These are phyloP conservation scores for Eriosoma lanigerum DNA, from an alignment of 1,140 invertebrate genomes.

Conservation along the genomic window DNA sequence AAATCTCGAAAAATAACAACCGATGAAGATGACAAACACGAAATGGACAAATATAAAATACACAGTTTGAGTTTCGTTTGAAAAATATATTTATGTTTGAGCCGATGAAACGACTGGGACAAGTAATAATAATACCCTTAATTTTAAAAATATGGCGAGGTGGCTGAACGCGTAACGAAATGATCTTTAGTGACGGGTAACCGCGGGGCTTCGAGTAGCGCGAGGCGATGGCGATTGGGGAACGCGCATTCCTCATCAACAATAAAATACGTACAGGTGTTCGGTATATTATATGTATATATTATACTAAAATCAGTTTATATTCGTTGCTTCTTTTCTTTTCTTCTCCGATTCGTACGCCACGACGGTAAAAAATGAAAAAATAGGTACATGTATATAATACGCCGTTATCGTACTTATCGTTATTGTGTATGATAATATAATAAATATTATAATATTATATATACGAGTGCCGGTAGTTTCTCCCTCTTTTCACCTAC, in stretches of 20 bases:
- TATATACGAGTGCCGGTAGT: not conserved
- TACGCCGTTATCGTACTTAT: not conserved
- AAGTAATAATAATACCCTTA: too few relatives aligned
- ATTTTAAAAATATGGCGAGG: too few relatives aligned
- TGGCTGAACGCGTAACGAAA: not conserved
- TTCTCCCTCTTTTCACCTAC: conserved; percentile 13
- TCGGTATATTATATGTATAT: not conserved
- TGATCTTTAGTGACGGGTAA: not conserved
- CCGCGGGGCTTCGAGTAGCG: not conserved
- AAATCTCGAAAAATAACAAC: too few relatives aligned
- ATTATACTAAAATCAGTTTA: not conserved
- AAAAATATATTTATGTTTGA: too few relatives aligned
- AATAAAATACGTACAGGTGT: conserved; percentile 15
- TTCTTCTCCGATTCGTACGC: not conserved
- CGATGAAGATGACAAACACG: too few relatives aligned
- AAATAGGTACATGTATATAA: not conserved
- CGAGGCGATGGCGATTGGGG: not conserved
- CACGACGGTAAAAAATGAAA: not conserved
- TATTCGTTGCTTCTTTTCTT: not conserved
- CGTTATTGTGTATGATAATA: not conserved
- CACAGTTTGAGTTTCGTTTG: too few relatives aligned
- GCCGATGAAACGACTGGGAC: too few relatives aligned
- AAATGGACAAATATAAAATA: too few relatives aligned
- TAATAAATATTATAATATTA: not conserved
- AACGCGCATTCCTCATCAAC: conserved; percentile 14